phyloP scores from a whole-genome alignment of 64 coral and sea anemone genomes.

The Pocillopora damicornis region DNA sequence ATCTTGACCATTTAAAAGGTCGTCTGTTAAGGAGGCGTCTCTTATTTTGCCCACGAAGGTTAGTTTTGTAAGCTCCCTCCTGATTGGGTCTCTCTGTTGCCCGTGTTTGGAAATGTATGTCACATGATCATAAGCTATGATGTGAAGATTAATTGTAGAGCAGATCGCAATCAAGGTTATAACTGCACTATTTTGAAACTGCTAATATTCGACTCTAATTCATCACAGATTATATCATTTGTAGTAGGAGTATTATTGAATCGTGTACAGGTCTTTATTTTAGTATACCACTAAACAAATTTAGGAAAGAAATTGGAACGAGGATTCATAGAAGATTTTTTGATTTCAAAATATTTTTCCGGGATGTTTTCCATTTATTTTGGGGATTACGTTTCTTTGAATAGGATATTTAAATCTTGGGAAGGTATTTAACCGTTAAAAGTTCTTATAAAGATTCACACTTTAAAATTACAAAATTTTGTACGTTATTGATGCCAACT shows the following conservation, averaged over 20 bases:
- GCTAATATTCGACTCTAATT: neutral
- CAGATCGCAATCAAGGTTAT: neutral
- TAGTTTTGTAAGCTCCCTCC: neutral
- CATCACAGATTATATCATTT: slow-evolving; percentile 33
- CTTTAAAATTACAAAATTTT: neutral
- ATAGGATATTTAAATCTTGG: neutral
- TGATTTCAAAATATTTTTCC: neutral
- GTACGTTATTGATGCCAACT: neutral
- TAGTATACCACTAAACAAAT: slow-evolving; percentile 12
- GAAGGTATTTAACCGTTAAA: neutral
- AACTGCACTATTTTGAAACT: slow-evolving; percentile 11
- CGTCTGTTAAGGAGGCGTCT: too few species aligned
- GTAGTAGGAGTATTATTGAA: slow-evolving; percentile 18
- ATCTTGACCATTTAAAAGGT: too few species aligned
- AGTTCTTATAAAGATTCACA: slow-evolving; percentile 8
- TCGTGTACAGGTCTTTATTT: slow-evolving; percentile 11
- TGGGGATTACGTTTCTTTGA: neutral
- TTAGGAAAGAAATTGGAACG: neutral
- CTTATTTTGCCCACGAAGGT: too few species aligned
- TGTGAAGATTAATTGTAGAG: neutral
- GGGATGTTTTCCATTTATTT: neutral
- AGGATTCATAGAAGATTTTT: neutral
- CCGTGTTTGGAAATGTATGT: neutral
- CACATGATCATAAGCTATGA: neutral
- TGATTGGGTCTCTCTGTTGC: neutral